These are phyloP conservation scores for Semaprochilodus insignis DNA, from an alignment of 2,797 vertebrate genomes.

Conservation along the genomic window DNA sequence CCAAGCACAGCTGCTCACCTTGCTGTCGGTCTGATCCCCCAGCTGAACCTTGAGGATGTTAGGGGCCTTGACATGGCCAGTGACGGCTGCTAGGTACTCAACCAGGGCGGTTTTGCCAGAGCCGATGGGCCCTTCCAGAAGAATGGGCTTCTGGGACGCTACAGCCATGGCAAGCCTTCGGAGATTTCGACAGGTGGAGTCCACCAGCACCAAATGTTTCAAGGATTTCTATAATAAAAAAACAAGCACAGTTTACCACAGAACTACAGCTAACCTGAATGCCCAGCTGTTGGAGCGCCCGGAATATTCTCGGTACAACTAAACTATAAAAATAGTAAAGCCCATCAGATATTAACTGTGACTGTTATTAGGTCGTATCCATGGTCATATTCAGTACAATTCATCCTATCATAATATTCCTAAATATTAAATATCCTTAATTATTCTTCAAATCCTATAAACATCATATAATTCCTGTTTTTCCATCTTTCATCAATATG, in stretches of 20 bases:
- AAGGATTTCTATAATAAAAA: conserved; percentile 32
- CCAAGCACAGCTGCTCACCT: conserved; percentile 78
- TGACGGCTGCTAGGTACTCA: conserved; percentile 88
- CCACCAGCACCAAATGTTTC: conserved; percentile 85
- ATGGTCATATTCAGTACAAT: background rate
- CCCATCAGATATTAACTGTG: too few relatives aligned
- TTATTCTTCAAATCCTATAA: too few relatives aligned
- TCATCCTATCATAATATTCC: background rate
- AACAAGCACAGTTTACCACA: background rate
- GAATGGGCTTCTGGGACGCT: conserved; percentile 87
- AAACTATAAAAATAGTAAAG: too few relatives aligned
- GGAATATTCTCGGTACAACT: too few relatives aligned
- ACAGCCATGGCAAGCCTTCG: conserved; percentile 91
- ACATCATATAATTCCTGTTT: background rate
- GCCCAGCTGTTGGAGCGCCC: too few relatives aligned
- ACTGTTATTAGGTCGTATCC: too few relatives aligned
- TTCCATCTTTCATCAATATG: background rate
- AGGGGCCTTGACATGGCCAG: conserved; percentile 86
- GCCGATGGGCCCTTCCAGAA: conserved; percentile 95
- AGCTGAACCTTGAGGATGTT: conserved; percentile 95
- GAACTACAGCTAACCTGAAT: background rate
- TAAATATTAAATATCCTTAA: too few relatives aligned
- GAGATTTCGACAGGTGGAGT: conserved; percentile 89
- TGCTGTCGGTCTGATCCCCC: conserved; percentile 98
- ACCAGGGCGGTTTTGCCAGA: conserved; percentile 95